Evolutionary conservation across 2,113 vertebrate genomes (phyloP), one percentile per base, ranked within the genome.

Genomic region (Edolisoma coerulescens): DNA sequence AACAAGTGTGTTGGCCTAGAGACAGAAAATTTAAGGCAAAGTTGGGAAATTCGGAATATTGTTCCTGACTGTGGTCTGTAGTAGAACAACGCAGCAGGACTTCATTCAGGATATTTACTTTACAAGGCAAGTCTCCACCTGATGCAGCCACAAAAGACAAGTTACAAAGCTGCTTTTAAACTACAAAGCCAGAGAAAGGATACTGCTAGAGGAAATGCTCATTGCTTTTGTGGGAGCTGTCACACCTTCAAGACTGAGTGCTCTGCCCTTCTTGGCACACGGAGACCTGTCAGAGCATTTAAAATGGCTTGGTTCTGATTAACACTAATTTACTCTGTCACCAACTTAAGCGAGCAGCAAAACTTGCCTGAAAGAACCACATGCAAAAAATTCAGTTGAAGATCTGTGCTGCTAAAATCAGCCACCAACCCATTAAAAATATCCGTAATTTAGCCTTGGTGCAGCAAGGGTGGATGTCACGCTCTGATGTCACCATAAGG

Each of bases 1-100:
- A 27, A 41, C 27, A 82, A 53, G 12, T 10, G 74, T 8, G 20
- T 80, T 74, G n/a, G 41, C 26, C 18, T 45, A 33, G 27, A 89
- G 26, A 67, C 6, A 91, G 37, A 90, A 86, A 80, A 89, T 18
- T 32, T n/a, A 81, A 61, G 37, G 32, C 32, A n/a, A 81, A 73
- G 32, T 0, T 67, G 42, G 15, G 33, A 81, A 74, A 78, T 33
- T 37, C 0, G 0, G 28, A 61, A 4, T 50, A 4, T 16, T 81
- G 14, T 50, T 82, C 60, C 45, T 67, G 32, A 56, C 11, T 60
- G 24, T 32, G 10, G 27, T 16, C 23, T 44, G 12, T n/a, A 10
- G 21, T 39, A 50, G 80, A 70, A 78, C 17, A 14, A 52, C 1
- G 2, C 2, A 6, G 21, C 17, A 65, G 42, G 57, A 64, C 19